Conservation (phyloP, 2,113 vertebrate genomes). For the Taxidea taxus region DNA sequence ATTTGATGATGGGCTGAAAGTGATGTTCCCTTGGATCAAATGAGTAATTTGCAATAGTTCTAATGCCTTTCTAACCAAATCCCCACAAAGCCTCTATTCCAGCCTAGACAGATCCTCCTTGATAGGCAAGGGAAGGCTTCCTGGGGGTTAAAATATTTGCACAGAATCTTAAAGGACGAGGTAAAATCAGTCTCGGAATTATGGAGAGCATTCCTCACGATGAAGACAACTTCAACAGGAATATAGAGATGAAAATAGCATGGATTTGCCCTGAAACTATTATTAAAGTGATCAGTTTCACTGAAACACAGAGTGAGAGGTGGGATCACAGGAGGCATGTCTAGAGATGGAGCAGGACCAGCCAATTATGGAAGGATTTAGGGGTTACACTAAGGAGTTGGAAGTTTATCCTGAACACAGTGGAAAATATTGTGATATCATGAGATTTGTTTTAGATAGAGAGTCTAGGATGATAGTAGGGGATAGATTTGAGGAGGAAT, state of each 20-base stretch:
- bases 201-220: not conserved
- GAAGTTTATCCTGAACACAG: not conserved
- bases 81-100: not conserved
- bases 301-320: not conserved
- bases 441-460: not conserved
- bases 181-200: not conserved
- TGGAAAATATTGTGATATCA: not conserved
- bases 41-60: not conserved
- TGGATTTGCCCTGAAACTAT: not conserved
- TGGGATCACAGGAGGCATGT: not conserved
- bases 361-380: not conserved
- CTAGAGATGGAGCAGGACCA: not conserved
- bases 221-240: not conserved
- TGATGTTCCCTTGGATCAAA: not conserved
- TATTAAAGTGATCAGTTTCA: not conserved
- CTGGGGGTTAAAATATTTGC: not conserved
- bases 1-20: not conserved
- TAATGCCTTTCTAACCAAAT: not conserved
- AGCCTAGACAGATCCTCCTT: not conserved
- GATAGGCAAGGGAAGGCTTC: not conserved
- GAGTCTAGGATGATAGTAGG: not conserved
- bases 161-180: not conserved
- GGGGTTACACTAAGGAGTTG: no score
- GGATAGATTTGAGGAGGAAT: not conserved
- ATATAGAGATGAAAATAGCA: not conserved